These are phyloP conservation scores for Atrina japonica DNA, from an alignment of 2,888 invertebrate genomes.

Conservation along the genomic window DNA sequence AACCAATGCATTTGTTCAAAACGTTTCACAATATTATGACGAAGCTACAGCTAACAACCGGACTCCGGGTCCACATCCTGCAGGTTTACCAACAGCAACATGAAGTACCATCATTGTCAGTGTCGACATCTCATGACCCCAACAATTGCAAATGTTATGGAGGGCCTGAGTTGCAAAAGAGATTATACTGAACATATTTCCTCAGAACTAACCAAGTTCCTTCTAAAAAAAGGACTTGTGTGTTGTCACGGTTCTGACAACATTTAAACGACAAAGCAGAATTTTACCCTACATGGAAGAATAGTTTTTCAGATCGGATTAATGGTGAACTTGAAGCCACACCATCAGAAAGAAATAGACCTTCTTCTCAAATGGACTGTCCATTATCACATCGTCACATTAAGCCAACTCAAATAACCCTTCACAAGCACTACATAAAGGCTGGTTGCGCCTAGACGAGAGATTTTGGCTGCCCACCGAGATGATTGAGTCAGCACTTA, in stretches of 20 bases:
- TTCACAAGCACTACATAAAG: conserved; percentile 17
- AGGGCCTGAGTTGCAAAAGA: not conserved
- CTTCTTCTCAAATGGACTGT: conserved; percentile 37
- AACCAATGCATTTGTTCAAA: not conserved
- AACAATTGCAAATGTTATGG: not conserved
- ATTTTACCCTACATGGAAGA: conserved; percentile 34
- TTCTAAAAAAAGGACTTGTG: conserved; percentile 37
- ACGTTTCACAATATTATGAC: conserved; percentile 2
- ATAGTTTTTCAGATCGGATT: conserved; percentile 34
- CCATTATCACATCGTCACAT: conserved; percentile 31
- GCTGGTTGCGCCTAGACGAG: conserved; percentile 41
- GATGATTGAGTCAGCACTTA: conserved; percentile 36
- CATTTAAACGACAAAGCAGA: conserved; percentile 44
- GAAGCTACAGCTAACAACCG: not conserved
- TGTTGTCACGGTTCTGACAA: conserved; percentile 35
- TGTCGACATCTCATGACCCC: too few species aligned
- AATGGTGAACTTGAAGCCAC: conserved; percentile 32
- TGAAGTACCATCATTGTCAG: too few species aligned
- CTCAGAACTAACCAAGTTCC: conserved; percentile 29
- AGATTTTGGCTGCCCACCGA: conserved; percentile 42
- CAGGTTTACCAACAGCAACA: not conserved
- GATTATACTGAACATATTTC: not conserved
- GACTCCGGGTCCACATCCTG: too few species aligned
- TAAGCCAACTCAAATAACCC: conserved; percentile 31
- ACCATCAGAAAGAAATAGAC: conserved; percentile 23